Percentiles rank a stretch among this genome's conserved stretches.
phyloP scores from a whole-genome alignment of 2,797 vertebrate genomes.

The Lerista edwardsae region DNA sequence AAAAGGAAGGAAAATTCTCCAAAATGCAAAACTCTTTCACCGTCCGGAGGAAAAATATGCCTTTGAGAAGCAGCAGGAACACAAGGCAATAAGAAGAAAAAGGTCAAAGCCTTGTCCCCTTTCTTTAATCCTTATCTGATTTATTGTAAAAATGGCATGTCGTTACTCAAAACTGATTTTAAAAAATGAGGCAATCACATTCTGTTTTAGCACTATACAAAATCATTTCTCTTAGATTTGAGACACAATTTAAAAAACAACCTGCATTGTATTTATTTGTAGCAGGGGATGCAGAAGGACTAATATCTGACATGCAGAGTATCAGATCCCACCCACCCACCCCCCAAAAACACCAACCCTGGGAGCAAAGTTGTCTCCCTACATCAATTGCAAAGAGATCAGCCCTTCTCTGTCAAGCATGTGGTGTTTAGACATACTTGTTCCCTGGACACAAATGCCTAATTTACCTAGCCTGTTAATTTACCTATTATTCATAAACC shows the following conservation, averaged over 20 bases:
- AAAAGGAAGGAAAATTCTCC: slow-evolving; percentile 50
- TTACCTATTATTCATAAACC: no score
- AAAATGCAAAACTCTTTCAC: slow-evolving; percentile 42
- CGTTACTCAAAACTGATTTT: slow-evolving; percentile 48
- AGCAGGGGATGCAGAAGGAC: neutral
- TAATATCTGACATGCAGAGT: no score
- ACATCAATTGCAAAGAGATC: neutral
- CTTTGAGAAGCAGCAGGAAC: slow-evolving; percentile 39
- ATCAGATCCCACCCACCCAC: no score
- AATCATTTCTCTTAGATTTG: neutral
- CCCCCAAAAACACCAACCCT: no score
- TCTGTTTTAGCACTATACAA: slow-evolving; percentile 43
- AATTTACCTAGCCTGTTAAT: no score
- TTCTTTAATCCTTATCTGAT: slow-evolving; percentile 53
- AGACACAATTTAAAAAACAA: neutral
- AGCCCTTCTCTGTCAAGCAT: neutral
- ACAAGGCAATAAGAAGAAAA: slow-evolving; percentile 44
- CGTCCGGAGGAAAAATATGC: neutral
- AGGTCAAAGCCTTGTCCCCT: slow-evolving; percentile 60
- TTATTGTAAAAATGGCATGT: slow-evolving; percentile 50
- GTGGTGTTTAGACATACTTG: no score
- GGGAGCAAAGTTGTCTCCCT: neutral
- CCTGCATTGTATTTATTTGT: neutral
- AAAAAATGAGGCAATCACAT: slow-evolving; percentile 40
- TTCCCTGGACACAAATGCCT: no score